A percentile compares a stretch with the other conserved stretches of the same genome.
phyloP scores from a whole-genome alignment of 1,140 invertebrate genomes.

The Drosophila aff. region DNA sequence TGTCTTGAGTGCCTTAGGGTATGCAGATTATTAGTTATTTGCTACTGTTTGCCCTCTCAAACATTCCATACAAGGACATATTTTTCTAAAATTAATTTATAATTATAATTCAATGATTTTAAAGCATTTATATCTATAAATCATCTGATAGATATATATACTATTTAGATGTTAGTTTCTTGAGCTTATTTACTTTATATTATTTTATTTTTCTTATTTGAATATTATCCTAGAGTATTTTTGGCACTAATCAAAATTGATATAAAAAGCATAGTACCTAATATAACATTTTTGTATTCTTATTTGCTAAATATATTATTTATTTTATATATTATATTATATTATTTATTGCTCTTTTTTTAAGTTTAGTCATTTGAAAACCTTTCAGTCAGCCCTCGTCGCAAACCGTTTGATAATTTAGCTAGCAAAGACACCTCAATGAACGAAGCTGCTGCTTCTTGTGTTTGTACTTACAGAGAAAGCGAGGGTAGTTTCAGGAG shows the following conservation, averaged over 20 bases:
- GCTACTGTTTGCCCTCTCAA: not conserved
- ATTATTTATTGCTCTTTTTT: not conserved
- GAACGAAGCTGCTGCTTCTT: constrained; percentile 8
- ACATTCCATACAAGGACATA: not conserved
- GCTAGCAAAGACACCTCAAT: constrained; percentile 43
- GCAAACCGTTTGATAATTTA: constrained; percentile 58
- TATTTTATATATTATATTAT: not conserved
- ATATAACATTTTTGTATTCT: too few relatives aligned
- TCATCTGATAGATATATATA: not conserved
- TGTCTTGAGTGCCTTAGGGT: not conserved
- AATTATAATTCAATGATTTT: not conserved
- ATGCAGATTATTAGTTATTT: not conserved
- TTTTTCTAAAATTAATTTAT: not conserved
- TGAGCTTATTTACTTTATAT: not conserved
- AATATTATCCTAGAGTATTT: too few relatives aligned
- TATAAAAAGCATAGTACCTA: too few relatives aligned
- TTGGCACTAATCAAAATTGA: too few relatives aligned
- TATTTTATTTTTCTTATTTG: too few relatives aligned
- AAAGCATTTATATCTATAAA: not conserved
- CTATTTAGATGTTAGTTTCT: not conserved
- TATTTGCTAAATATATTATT: too few relatives aligned
- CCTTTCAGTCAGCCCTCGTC: constrained; percentile 21
- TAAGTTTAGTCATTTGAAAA: not conserved
- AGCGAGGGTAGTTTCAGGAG: constrained; percentile 1
- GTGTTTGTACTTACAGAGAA: not conserved